Evolutionary conservation across 2,797 vertebrate genomes (phyloP).

Genomic region (Sebastes ruberrimus): DNA sequence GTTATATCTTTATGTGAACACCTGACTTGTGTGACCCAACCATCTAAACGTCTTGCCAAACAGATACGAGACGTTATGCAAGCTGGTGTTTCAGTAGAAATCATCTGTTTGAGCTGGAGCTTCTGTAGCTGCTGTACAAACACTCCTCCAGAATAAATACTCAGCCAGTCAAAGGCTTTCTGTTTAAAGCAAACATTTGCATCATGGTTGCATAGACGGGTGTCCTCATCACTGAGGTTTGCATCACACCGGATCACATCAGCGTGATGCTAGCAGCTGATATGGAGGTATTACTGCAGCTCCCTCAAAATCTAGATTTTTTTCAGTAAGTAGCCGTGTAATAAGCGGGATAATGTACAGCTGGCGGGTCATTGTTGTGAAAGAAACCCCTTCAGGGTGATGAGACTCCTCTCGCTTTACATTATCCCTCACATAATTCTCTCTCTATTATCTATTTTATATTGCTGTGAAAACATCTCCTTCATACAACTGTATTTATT

Average conservation of each 20-base stretch:
- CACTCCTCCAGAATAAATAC: background rate
- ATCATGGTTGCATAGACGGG: background rate
- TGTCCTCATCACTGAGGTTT: background rate
- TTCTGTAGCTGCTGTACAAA: background rate
- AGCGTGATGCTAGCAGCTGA: background rate
- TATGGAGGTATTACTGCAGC: background rate
- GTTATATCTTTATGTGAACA: background rate
- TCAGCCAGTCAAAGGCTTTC: background rate
- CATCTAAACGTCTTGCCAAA: background rate
- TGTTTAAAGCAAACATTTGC: background rate
- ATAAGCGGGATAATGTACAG: too few relatives aligned
- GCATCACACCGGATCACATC: background rate
- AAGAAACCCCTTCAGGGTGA: too few relatives aligned
- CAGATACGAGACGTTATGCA: background rate
- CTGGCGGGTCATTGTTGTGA: too few relatives aligned
- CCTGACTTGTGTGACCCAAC: background rate
- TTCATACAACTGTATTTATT: too few relatives aligned
- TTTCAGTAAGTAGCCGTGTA: too few relatives aligned
- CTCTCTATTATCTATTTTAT: too few relatives aligned
- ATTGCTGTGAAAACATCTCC: too few relatives aligned
- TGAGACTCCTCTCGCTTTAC: too few relatives aligned
- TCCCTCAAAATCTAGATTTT: background rate
- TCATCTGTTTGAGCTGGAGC: too few relatives aligned
- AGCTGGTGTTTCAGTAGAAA: background rate
- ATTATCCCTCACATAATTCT: too few relatives aligned